Conservation (phyloP, 2,113 vertebrate species). For the Leptocoma aspasia region DNA sequence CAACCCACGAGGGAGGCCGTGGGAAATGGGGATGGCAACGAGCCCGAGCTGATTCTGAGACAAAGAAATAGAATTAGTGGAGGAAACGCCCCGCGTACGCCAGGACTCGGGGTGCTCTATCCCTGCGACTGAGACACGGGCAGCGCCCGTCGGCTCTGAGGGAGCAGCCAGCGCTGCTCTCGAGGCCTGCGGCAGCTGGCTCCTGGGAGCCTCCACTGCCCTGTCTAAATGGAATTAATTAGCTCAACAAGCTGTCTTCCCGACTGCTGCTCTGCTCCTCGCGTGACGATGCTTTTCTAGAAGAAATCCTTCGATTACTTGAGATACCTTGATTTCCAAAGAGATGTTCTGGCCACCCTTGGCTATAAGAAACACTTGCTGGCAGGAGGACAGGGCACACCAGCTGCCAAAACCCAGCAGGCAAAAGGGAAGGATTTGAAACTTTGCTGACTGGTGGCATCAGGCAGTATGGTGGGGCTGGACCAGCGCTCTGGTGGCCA, state of each 20-base stretch:
- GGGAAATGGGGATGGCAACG: fast-evolving
- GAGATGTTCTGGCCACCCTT: neutral
- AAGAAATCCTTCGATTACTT: neutral
- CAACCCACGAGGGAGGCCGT: fast-evolving
- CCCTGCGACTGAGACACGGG: fast-evolving
- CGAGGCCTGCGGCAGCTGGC: no score
- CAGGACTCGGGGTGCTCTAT: fast-evolving
- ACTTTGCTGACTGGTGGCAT: fast-evolving
- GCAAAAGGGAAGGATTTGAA: neutral
- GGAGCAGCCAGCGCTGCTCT: fast-evolving
- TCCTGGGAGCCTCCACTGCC: neutral
- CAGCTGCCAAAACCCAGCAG: neutral
- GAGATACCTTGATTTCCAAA: neutral
- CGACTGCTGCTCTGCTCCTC: neutral
- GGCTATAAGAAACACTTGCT: neutral
- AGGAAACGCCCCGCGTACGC: fast-evolving
- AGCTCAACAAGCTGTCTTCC: neutral
- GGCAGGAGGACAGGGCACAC: neutral
- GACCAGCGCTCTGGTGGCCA: fast-evolving
- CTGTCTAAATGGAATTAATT: neutral
- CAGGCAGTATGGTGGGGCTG: fast-evolving
- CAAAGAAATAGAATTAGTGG: no score
- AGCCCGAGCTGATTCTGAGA: neutral
- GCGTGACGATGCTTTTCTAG: neutral
- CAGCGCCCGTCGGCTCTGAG: fast-evolving